phyloP scores from a whole-genome alignment of 1,140 invertebrate genomes.

The Panonychus citri region DNA sequence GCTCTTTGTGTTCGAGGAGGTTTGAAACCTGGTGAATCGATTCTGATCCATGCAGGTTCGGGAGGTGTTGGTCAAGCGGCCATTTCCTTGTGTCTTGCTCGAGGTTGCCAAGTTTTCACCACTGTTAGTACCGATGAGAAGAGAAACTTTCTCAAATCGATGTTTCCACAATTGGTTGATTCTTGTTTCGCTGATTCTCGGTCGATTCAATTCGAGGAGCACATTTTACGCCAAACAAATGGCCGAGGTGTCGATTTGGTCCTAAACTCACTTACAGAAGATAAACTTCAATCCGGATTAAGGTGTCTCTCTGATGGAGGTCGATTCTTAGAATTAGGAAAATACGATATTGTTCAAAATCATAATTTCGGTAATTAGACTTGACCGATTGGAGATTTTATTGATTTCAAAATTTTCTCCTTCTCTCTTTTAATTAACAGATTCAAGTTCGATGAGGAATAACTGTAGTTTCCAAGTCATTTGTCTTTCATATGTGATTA shows the following conservation, averaged over 20 bases:
- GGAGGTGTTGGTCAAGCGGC: slow-evolving; percentile 88
- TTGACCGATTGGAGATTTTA: slow-evolving; percentile 11
- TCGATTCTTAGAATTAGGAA: slow-evolving; percentile 80
- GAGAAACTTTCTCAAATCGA: slow-evolving; percentile 24
- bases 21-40: slow-evolving; percentile 51
- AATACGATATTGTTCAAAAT: slow-evolving; percentile 82
- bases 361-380: slow-evolving; percentile 38
- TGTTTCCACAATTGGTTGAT: slow-evolving; percentile 27
- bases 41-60: slow-evolving; percentile 84
- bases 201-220: slow-evolving; percentile 29
- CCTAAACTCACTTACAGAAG: slow-evolving; percentile 74
- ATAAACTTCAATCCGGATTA: slow-evolving; percentile 66
- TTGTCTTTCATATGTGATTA: slow-evolving; percentile 51
- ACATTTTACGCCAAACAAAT: slow-evolving; percentile 21
- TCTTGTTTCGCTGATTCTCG: slow-evolving; percentile 31
- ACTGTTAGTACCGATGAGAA: slow-evolving; percentile 36
- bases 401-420: not conserved
- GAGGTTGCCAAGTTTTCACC: slow-evolving; percentile 62
- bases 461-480: slow-evolving; percentile 92
- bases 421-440: slow-evolving; percentile 30
- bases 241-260: slow-evolving; percentile 68
- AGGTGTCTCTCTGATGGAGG: slow-evolving; percentile 69
- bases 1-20: slow-evolving; percentile 45
- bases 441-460: slow-evolving; percentile 45
- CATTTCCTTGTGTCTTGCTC: slow-evolving; percentile 64